Conservation (phyloP, 2,888 invertebrate species). For the Eristalinus aeneus region DNA sequence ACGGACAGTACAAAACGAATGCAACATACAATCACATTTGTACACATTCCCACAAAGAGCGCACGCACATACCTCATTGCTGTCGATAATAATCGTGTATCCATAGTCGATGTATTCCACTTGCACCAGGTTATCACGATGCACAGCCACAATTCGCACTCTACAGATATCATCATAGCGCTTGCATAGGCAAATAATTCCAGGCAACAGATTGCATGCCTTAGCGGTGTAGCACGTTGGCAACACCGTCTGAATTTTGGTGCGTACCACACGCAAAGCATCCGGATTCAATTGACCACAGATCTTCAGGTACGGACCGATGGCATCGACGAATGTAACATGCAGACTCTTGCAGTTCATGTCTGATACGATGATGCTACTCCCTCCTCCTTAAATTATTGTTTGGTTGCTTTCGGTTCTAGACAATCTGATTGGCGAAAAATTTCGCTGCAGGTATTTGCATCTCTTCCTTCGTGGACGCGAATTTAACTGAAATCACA, state of each 20-base stretch:
- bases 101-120: slow-evolving; percentile 87
- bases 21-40: background rate
- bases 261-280: slow-evolving; percentile 75
- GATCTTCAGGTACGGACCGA: slow-evolving; percentile 86
- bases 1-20: slow-evolving; percentile 9
- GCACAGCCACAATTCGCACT: slow-evolving; percentile 83
- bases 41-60: background rate
- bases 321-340: slow-evolving; percentile 86
- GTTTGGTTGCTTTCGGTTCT: slow-evolving; percentile 15
- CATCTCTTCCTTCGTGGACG: slow-evolving; percentile 64
- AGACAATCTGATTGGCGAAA: slow-evolving; percentile 26
- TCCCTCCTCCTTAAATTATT: background rate
- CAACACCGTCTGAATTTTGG: slow-evolving; percentile 75
- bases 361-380: background rate
- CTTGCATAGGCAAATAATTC: slow-evolving; percentile 75
- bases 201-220: slow-evolving; percentile 65
- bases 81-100: slow-evolving; percentile 83
- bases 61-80: slow-evolving; percentile 80
- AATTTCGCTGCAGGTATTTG: slow-evolving; percentile 42
- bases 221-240: slow-evolving; percentile 76
- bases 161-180: slow-evolving; percentile 85
- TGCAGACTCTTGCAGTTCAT: slow-evolving; percentile 76
- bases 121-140: slow-evolving; percentile 82
- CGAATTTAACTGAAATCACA: slow-evolving; percentile 41
- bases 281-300: slow-evolving; percentile 84